Conservation (phyloP, 1,140 invertebrate genomes). For the Rhopalosiphum maidis region DNA sequence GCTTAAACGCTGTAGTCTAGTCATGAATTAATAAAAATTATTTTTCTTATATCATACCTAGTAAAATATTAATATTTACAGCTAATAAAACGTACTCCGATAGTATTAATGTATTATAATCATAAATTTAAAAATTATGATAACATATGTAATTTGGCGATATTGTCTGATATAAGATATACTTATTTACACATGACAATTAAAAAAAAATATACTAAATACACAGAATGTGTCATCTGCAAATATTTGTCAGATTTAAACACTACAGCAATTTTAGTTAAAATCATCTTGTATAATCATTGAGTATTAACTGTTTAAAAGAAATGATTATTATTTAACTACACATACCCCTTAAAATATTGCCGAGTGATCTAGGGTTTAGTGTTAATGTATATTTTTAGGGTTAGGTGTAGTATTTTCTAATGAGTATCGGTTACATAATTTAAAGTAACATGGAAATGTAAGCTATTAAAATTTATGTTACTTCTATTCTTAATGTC, state of each 20-base stretch:
- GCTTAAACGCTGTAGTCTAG: neutral
- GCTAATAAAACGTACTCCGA: constrained; percentile 7
- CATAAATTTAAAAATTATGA: neutral
- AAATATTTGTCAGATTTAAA: neutral
- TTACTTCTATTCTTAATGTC: too few relatives aligned
- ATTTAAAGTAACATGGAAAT: too few relatives aligned
- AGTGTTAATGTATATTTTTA: too few relatives aligned
- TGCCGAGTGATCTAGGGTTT: too few relatives aligned
- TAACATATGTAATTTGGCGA: constrained; percentile 10
- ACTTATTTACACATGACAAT: neutral
- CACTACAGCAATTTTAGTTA: neutral
- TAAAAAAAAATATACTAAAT: neutral
- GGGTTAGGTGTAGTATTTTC: too few relatives aligned
- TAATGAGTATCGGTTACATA: too few relatives aligned
- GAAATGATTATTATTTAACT: neutral
- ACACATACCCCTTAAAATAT: too few relatives aligned
- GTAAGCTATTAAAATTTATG: too few relatives aligned
- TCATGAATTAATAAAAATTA: neutral
- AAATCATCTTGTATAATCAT: neutral
- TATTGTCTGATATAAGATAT: neutral
- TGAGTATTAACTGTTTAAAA: neutral
- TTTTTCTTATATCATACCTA: neutral
- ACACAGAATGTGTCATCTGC: neutral
- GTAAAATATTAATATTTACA: constrained; percentile 34
- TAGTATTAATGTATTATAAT: neutral